These are phyloP conservation scores for Patella depressa DNA, from an alignment of 2,888 invertebrate genomes.

Conservation along the genomic window DNA sequence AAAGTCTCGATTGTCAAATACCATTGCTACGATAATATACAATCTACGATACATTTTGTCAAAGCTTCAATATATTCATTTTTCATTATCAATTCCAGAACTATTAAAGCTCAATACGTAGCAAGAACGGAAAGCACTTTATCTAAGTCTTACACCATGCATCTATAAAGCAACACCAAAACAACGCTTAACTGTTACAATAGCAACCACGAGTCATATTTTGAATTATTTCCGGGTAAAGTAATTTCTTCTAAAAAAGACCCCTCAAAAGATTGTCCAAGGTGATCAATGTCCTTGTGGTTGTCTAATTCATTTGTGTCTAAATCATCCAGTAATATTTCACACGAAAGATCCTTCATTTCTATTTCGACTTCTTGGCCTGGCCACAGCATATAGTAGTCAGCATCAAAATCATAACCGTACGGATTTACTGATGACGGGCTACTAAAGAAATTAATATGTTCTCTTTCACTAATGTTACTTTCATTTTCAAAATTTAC, in stretches of 20 bases:
- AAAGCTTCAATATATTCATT: too few relatives aligned
- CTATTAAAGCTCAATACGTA: too few relatives aligned
- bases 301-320: not conserved
- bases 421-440: not conserved
- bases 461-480: not conserved
- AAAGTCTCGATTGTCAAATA: too few relatives aligned
- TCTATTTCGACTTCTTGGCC: not conserved
- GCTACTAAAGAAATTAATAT: not conserved
- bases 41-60: too few relatives aligned
- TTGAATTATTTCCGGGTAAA: not conserved
- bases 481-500: not conserved
- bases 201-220: not conserved
- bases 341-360: not conserved
- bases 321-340: not conserved
- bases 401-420: not conserved
- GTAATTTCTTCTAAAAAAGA: not conserved
- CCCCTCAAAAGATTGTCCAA: not conserved
- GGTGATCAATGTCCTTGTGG: not conserved
- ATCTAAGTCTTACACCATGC: too few relatives aligned
- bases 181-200: too few relatives aligned
- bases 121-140: too few relatives aligned
- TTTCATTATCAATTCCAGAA: too few relatives aligned
- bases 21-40: too few relatives aligned
- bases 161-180: too few relatives aligned
- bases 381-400: constrained; percentile 3